These are phyloP conservation scores for Caenorhabditis afra DNA, from an alignment of 2,888 invertebrate genomes.

Conservation along the genomic window DNA sequence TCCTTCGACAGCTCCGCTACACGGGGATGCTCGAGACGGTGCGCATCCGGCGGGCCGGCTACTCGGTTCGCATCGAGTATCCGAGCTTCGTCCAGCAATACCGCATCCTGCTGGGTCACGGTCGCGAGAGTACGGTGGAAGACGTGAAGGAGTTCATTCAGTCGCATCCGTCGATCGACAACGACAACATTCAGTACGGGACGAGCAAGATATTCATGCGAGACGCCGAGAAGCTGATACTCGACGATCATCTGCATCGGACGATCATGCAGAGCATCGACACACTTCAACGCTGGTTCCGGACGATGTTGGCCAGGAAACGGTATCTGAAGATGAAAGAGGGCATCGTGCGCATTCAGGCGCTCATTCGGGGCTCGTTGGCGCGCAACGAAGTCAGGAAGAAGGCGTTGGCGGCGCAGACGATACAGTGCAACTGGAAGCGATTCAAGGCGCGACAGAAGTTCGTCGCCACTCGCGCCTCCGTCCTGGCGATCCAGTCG, in stretches of 20 bases:
- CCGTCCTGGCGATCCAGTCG: conserved; percentile 85
- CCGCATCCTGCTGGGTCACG: conserved; percentile 91
- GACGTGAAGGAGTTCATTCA: conserved; percentile 91
- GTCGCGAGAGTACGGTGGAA: conserved; percentile 88
- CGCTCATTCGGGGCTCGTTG: conserved; percentile 85
- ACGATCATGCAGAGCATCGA: conserved; percentile 94
- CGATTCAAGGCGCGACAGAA: conserved; percentile 84
- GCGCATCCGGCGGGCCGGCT: conserved; percentile 93
- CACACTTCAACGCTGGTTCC: conserved; percentile 92
- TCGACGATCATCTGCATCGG: conserved; percentile 93
- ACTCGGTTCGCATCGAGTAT: conserved; percentile 93
- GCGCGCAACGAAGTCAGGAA: conserved; percentile 83
- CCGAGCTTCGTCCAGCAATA: conserved; percentile 95
- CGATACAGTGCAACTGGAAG: conserved; percentile 89
- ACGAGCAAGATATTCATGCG: conserved; percentile 92
- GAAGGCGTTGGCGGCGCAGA: conserved; percentile 82
- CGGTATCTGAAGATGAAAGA: conserved; percentile 87
- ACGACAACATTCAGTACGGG: conserved; percentile 92
- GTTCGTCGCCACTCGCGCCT: conserved; percentile 84
- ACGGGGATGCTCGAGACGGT: conserved; percentile 98
- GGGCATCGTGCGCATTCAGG: conserved; percentile 87
- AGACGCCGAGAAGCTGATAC: conserved; percentile 92
- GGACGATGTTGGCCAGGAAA: conserved; percentile 88
- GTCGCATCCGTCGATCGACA: conserved; percentile 87
- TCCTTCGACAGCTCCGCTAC: conserved; percentile 91